Evolutionary conservation across 2,113 vertebrate genomes (phyloP).

Genomic region (Colinus virginianus): DNA sequence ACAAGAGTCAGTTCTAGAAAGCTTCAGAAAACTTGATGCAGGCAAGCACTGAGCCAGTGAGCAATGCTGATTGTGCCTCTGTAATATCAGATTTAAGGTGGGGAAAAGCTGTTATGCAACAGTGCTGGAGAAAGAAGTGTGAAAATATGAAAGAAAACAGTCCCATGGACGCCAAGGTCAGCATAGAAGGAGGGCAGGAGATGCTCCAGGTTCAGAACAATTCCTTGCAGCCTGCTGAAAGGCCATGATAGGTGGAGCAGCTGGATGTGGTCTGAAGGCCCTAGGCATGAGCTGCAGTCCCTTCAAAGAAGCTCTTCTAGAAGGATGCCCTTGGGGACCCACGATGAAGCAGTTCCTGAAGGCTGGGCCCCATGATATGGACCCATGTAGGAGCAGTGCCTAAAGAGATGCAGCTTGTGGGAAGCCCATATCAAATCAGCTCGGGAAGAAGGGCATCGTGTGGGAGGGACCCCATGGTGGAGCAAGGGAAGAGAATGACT

Average conservation of each 20-base stretch:
- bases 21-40: background rate
- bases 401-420: background rate
- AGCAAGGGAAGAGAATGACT: background rate
- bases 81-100: background rate
- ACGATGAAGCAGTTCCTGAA: background rate
- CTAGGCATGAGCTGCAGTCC: background rate
- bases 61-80: background rate
- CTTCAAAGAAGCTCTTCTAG: background rate
- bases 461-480: background rate
- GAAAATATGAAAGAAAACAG: background rate
- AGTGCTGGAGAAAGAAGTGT: background rate
- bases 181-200: background rate
- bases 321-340: background rate
- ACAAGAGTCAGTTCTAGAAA: background rate
- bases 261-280: background rate
- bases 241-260: background rate
- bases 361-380: background rate
- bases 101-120: background rate
- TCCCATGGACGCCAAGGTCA: background rate
- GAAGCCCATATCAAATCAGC: background rate
- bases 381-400: background rate
- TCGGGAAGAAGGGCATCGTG: background rate
- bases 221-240: background rate
- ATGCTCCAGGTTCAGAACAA: background rate
- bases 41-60: background rate